phyloP scores from a whole-genome alignment of 2,888 invertebrate genomes.

The Escarpia spicata region DNA sequence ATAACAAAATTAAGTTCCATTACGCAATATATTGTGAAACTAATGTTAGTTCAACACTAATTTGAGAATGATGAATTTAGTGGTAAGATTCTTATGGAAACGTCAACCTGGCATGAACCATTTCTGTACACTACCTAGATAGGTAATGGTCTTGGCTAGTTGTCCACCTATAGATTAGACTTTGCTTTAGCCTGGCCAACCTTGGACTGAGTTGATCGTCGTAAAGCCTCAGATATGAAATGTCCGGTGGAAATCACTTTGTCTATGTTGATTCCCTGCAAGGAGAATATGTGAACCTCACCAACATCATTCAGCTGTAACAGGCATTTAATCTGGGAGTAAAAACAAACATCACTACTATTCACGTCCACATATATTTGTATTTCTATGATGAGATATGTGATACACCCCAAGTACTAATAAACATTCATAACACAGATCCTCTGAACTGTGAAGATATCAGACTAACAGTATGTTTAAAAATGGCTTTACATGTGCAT shows the following conservation, averaged over 20 bases:
- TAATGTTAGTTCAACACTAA: background rate
- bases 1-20: background rate
- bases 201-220: slow-evolving; percentile 68
- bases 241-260: slow-evolving; percentile 83
- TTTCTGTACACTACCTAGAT: background rate
- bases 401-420: no score
- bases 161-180: background rate
- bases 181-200: slow-evolving; percentile 48
- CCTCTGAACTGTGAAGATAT: no score
- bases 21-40: background rate
- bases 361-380: no score
- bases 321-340: background rate
- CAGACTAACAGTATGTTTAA: no score
- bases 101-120: background rate
- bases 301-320: background rate
- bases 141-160: background rate
- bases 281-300: slow-evolving; percentile 21
- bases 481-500: no score
- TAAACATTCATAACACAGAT: no score
- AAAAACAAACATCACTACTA: background rate
- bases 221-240: slow-evolving; percentile 81
- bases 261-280: slow-evolving; percentile 77
- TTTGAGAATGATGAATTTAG: background rate
- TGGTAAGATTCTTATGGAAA: background rate
- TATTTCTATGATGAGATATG: no score